These are phyloP conservation scores for Eudemis profundana DNA, from an alignment of 2,888 invertebrate species.

Conservation along the genomic window DNA sequence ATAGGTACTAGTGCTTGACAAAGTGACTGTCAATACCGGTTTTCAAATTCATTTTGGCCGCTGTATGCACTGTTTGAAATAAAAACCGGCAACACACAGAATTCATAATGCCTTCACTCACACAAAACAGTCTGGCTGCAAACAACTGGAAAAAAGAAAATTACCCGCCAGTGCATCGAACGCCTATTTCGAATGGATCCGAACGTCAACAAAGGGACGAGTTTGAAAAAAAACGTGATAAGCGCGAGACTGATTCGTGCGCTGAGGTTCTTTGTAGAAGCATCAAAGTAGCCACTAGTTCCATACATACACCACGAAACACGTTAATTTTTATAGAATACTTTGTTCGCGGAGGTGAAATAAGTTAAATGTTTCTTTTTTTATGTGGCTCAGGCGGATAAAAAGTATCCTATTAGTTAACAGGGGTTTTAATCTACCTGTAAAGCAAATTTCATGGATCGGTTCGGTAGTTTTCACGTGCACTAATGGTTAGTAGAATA, in stretches of 20 bases:
- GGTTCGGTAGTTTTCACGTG: no score
- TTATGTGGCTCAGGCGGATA: no score
- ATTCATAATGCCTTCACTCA: conserved; percentile 44
- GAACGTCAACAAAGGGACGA: conserved; percentile 81
- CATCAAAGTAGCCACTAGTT: no score
- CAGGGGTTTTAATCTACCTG: no score
- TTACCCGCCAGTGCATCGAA: conserved; percentile 72
- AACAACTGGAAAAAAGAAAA: conserved; percentile 64
- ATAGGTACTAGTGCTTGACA: conserved; percentile 6
- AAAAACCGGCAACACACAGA: conserved; percentile 36
- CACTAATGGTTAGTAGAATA: no score
- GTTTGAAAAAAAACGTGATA: conserved; percentile 26
- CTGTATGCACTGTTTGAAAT: conserved; percentile 6
- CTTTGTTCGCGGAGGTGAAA: no score
- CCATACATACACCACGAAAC: no score
- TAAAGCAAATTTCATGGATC: no score
- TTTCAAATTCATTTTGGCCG: neutral
- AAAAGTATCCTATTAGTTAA: no score
- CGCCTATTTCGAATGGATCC: conserved; percentile 76
- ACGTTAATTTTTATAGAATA: no score
- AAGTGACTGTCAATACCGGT: conserved; percentile 8
- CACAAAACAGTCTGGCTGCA: conserved; percentile 66
- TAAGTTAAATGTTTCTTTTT: no score
- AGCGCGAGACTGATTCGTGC: conserved; percentile 6
- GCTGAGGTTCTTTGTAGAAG: neutral